These are phyloP conservation scores for Panthera uncia DNA, from an alignment of 2,113 vertebrate species.

Conservation along the genomic window DNA sequence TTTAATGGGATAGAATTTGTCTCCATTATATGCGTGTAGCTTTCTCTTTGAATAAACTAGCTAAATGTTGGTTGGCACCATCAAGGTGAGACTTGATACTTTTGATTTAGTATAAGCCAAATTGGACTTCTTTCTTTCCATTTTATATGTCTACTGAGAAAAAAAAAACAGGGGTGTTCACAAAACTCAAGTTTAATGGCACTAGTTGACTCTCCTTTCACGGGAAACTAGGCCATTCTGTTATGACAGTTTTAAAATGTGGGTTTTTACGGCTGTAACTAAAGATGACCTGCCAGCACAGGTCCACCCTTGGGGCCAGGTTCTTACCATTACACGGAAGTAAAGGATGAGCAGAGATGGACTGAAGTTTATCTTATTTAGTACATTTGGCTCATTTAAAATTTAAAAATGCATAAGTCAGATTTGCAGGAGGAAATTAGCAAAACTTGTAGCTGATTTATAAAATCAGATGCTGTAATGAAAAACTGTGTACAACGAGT, in stretches of 20 bases:
- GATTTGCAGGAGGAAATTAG: not conserved
- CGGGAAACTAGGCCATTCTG: not conserved
- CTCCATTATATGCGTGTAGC: not conserved
- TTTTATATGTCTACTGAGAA: not conserved
- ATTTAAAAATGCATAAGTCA: not conserved
- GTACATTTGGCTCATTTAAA: not conserved
- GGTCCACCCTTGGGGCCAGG: not conserved
- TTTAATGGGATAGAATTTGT: not conserved
- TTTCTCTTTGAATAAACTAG: not conserved
- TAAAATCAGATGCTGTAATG: not conserved
- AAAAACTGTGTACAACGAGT: not conserved
- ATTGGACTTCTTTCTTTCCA: not conserved
- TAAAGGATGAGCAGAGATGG: not conserved
- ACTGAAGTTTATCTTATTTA: slow-evolving; percentile 31
- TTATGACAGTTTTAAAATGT: not conserved
- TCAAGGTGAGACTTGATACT: not conserved
- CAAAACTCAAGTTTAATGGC: not conserved
- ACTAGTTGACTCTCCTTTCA: not conserved
- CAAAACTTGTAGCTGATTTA: slow-evolving; percentile 1
- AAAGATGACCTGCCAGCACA: not conserved
- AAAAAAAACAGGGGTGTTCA: not conserved
- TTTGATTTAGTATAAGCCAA: not conserved
- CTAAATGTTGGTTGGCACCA: not conserved
- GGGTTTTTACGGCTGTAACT: not conserved
- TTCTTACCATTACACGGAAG: not conserved